Conservation (phyloP, 2,888 invertebrate species). For the Sesia bembeciformis region DNA sequence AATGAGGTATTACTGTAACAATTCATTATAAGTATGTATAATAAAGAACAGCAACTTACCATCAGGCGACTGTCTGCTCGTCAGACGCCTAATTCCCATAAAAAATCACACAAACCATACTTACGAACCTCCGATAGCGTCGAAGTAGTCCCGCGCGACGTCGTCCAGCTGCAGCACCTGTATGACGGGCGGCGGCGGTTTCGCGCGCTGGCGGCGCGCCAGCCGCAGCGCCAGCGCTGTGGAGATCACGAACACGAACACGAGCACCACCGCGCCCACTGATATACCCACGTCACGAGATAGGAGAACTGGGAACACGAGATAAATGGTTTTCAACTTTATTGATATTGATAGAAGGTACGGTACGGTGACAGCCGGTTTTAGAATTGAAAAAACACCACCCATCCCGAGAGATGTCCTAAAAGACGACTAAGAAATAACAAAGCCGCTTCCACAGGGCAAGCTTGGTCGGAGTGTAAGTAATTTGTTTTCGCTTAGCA, state of each 20-base stretch:
- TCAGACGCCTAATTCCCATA: too few relatives aligned
- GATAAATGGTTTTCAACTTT: not conserved
- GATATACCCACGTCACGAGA: slow-evolving; percentile 61
- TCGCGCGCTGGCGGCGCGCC: slow-evolving; percentile 38
- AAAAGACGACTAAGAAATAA: too few relatives aligned
- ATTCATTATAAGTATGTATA: too few relatives aligned
- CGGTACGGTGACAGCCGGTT: too few relatives aligned
- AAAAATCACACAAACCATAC: not conserved
- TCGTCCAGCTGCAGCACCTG: slow-evolving; percentile 62
- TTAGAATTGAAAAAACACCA: not conserved
- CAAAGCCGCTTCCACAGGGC: too few relatives aligned
- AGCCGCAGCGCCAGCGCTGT: slow-evolving; percentile 37
- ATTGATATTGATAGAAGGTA: not conserved
- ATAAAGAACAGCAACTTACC: too few relatives aligned
- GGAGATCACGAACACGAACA: slow-evolving; percentile 47
- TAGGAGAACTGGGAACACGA: slow-evolving; percentile 34
- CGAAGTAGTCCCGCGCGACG: slow-evolving; percentile 54
- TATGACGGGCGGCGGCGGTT: slow-evolving; percentile 48
- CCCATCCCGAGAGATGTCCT: too few relatives aligned
- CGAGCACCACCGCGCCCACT: slow-evolving; percentile 47
- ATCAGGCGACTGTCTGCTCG: too few relatives aligned
- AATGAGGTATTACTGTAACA: too few relatives aligned
- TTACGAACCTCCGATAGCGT: slow-evolving; percentile 50
- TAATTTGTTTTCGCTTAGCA: too few relatives aligned
- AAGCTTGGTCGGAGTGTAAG: too few relatives aligned